These are phyloP conservation scores for Blomia tropicalis DNA, from an alignment of 2,888 invertebrate species.

Conservation along the genomic window DNA sequence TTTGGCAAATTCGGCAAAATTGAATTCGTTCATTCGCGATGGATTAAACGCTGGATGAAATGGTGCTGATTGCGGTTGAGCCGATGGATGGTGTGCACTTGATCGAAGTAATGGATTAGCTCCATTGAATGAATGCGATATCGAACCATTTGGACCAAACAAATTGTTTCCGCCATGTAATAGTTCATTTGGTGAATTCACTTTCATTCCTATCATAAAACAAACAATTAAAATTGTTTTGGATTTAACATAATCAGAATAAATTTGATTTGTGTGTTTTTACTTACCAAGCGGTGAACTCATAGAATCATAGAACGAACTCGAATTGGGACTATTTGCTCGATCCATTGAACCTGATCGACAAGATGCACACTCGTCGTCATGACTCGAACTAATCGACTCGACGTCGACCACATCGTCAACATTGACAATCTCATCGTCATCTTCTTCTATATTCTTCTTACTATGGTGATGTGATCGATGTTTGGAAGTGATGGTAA, in stretches of 20 bases:
- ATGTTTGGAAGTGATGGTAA: not conserved
- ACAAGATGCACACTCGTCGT: conserved; percentile 12
- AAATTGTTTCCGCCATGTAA: not conserved
- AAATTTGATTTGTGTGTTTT: too few relatives aligned
- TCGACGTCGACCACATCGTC: conserved; percentile 10
- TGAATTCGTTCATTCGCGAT: conserved; percentile 2
- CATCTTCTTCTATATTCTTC: not conserved
- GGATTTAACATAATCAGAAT: not conserved
- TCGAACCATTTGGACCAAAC: not conserved
- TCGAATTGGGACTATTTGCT: not conserved
- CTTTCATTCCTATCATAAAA: not conserved
- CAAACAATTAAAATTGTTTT: not conserved
- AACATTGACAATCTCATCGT: conserved; percentile 8
- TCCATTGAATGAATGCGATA: not conserved
- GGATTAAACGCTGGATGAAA: conserved; percentile 5
- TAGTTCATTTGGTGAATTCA: not conserved
- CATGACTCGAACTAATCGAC: conserved; percentile 1
- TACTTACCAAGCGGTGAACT: conserved; percentile 2
- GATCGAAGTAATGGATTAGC: not conserved
- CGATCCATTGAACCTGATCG: not conserved
- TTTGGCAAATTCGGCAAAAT: conserved; percentile 1
- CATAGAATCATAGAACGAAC: conserved; percentile 7
- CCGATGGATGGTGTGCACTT: not conserved
- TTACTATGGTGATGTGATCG: not conserved
- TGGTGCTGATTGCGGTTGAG: not conserved